Evolutionary conservation across 1,140 invertebrate species (phyloP).

Genomic region (Drosophila baimaii): DNA sequence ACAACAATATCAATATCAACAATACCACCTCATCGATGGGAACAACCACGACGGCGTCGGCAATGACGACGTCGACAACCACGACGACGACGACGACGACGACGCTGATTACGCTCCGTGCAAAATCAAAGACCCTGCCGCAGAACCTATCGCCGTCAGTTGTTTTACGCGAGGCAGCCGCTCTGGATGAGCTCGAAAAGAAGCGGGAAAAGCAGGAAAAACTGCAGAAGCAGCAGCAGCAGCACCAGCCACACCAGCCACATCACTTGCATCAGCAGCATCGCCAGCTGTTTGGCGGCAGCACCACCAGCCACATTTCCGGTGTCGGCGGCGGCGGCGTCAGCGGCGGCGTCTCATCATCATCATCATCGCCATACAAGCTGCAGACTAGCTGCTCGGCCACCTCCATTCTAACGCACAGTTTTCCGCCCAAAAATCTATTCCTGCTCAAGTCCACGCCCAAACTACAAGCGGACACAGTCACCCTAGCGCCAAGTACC

Average conservation of each 20-base stretch:
- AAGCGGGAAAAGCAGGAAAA: constrained; percentile 36
- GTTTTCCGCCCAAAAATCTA: constrained; percentile 83
- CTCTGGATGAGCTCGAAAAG: constrained; percentile 56
- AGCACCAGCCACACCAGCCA: too few species aligned
- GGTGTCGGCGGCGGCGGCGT: constrained; percentile 1
- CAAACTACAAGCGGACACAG: constrained; percentile 45
- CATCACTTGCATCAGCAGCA: constrained; percentile 27
- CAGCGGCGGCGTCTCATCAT: constrained; percentile 7
- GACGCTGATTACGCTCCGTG: constrained; percentile 84
- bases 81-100: constrained; percentile 80
- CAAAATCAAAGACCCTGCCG: constrained; percentile 86
- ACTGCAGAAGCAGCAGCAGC: constrained; percentile 23
- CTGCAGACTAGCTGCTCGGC: constrained; percentile 67
- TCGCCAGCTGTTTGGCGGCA: constrained; percentile 71
- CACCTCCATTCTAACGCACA: constrained; percentile 71
- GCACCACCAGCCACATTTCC: constrained; percentile 53
- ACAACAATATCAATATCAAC: constrained; percentile 53
- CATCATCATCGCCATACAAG: constrained; percentile 54
- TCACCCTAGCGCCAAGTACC: constrained; percentile 17
- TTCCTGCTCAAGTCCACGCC: constrained; percentile 82
- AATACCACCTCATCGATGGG: constrained; percentile 11
- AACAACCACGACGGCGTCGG: background rate
- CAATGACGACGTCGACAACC: constrained; percentile 79
- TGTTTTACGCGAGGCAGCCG: constrained; percentile 68
- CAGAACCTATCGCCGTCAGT: constrained; percentile 85